phyloP scores from a whole-genome alignment of 2,113 vertebrate species.

The Delphinus delphis region DNA sequence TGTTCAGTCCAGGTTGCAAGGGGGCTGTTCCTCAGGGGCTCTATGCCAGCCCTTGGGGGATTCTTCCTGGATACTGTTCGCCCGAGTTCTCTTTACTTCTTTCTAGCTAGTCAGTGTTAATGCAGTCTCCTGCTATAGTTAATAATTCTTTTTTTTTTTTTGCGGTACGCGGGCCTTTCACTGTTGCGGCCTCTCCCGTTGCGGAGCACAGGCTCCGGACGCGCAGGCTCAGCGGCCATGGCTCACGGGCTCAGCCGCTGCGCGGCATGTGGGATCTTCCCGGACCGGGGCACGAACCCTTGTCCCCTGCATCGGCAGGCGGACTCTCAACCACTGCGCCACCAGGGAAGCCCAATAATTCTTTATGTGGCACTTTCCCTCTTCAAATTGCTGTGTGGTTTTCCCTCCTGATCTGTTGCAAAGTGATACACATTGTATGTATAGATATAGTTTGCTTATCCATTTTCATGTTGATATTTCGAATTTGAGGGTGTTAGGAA shows the following conservation, averaged over 20 bases:
- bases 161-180: rapidly evolving
- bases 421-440: rapidly evolving
- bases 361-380: neutral
- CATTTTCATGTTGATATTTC: neutral
- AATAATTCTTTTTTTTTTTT: neutral
- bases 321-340: too few species aligned
- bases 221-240: too few species aligned
- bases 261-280: too few species aligned
- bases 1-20: neutral
- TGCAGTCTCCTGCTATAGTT: rapidly evolving
- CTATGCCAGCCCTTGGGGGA: rapidly evolving
- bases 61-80: too few species aligned
- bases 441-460: neutral
- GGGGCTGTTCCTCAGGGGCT: rapidly evolving
- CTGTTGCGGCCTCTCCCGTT: too few species aligned
- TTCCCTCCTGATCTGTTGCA: neutral
- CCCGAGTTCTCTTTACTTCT: neutral
- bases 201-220: too few species aligned
- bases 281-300: rapidly evolving
- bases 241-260: too few species aligned
- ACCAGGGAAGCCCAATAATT: too few species aligned
- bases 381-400: rapidly evolving
- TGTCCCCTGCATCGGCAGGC: too few species aligned
- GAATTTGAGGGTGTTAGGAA: neutral
- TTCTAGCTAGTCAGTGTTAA: too few species aligned